Evolutionary conservation across 2,113 vertebrate genomes (phyloP).

Genomic region (Herpailurus yagouaroundi): DNA sequence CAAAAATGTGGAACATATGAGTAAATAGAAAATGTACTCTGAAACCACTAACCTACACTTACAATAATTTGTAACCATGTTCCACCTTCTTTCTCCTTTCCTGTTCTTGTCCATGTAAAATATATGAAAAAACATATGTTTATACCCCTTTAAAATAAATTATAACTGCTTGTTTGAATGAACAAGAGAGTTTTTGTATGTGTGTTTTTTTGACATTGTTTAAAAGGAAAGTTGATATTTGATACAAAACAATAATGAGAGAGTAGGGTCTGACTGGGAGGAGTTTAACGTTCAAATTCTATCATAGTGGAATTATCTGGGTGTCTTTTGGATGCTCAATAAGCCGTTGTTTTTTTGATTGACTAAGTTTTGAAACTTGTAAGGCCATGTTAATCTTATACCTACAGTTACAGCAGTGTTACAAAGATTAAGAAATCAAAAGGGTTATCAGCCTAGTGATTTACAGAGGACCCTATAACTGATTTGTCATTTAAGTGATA

Average conservation of each 20-base stretch:
- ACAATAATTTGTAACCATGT: background rate
- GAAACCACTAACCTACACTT: background rate
- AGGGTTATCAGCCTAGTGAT: background rate
- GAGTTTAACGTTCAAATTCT: background rate
- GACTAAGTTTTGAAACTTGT: slow-evolving; percentile 29
- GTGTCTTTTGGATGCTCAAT: background rate
- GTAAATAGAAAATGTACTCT: background rate
- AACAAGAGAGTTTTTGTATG: background rate
- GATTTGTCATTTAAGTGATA: slow-evolving; percentile 16
- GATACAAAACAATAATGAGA: background rate
- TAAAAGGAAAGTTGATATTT: background rate
- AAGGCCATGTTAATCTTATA: background rate
- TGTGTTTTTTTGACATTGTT: background rate
- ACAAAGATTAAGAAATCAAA: slow-evolving; percentile 35
- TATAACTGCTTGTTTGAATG: background rate
- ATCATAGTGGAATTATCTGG: background rate
- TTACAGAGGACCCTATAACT: background rate
- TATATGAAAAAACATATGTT: background rate
- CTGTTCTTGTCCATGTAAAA: background rate
- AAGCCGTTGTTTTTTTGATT: background rate
- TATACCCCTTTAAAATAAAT: background rate
- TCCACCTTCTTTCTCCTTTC: background rate
- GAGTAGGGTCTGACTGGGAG: background rate
- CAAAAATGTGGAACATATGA: background rate
- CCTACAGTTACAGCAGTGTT: background rate